Conservation (phyloP, 2,888 invertebrate species). For the Campopleginae sp. region DNA sequence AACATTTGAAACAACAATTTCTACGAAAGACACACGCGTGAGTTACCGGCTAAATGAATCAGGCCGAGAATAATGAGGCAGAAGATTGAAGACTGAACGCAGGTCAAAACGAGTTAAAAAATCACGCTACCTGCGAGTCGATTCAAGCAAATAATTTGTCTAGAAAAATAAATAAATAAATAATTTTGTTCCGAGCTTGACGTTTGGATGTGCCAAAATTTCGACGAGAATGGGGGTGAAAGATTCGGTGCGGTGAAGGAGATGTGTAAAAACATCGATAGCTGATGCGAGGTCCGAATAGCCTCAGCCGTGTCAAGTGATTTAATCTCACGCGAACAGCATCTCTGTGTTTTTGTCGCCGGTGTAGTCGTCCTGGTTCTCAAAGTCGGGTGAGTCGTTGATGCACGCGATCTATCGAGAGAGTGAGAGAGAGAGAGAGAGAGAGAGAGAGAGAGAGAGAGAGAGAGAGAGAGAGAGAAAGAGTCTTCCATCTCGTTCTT, state of each 20-base stretch:
- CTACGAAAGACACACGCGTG: neutral
- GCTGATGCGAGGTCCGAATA: constrained; percentile 31
- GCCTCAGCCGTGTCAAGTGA: constrained; percentile 46
- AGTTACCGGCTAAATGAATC: neutral
- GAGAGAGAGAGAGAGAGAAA: neutral
- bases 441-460: neutral
- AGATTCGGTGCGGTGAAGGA: neutral
- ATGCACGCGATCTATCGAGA: constrained; percentile 61
- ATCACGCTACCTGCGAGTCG: too few species aligned
- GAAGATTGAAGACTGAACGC: too few species aligned
- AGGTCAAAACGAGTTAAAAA: too few species aligned
- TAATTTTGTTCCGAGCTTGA: too few species aligned
- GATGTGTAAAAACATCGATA: constrained; percentile 23
- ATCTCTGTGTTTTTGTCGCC: constrained; percentile 30
- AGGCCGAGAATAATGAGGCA: too few species aligned
- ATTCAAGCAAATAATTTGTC: too few species aligned
- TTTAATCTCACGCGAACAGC: constrained; percentile 39
- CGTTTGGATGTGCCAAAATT: neutral
- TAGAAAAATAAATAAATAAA: too few species aligned
- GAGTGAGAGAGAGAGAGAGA: neutral
- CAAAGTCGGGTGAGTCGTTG: constrained; percentile 28
- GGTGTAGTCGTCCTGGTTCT: constrained; percentile 10
- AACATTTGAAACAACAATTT: neutral
- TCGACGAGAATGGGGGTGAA: neutral
- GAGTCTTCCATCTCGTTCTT: constrained; percentile 4